These are phyloP conservation scores for Felis chaus DNA, from an alignment of 2,113 vertebrate species.

Conservation along the genomic window DNA sequence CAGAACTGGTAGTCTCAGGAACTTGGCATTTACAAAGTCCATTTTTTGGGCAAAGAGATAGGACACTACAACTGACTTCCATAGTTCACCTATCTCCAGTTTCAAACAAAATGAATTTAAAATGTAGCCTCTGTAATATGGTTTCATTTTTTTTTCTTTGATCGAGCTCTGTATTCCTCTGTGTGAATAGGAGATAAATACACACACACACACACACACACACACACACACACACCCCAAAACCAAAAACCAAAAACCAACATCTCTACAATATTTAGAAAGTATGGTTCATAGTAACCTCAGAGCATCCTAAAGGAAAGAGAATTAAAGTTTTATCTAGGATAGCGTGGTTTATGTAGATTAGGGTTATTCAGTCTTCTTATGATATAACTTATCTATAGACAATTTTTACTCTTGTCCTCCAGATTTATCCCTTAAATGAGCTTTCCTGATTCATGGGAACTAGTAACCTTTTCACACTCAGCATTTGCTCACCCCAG, in stretches of 20 bases:
- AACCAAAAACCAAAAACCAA: too few species aligned
- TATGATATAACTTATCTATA: not conserved
- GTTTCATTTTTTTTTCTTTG: not conserved
- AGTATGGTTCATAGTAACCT: not conserved
- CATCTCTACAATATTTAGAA: not conserved
- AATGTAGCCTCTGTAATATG: not conserved
- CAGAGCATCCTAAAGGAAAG: not conserved
- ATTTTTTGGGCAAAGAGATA: not conserved
- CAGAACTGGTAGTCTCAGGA: not conserved
- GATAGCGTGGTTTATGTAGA: not conserved
- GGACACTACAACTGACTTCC: not conserved
- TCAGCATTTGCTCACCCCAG: not conserved
- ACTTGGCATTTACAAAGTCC: not conserved
- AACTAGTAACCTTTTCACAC: not conserved
- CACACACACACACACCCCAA: not conserved
- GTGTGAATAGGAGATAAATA: not conserved
- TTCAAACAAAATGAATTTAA: not conserved
- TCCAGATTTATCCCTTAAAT: not conserved
- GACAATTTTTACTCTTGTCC: not conserved
- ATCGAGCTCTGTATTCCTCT: not conserved
- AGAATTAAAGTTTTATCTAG: not conserved
- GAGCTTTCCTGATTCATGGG: not conserved
- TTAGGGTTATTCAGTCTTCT: not conserved
- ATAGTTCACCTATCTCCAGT: not conserved
- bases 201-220: not conserved